Base-by-base conservation (phyloP, 2,113 vertebrate species). In the Hippopotamus amphibius region DNA sequence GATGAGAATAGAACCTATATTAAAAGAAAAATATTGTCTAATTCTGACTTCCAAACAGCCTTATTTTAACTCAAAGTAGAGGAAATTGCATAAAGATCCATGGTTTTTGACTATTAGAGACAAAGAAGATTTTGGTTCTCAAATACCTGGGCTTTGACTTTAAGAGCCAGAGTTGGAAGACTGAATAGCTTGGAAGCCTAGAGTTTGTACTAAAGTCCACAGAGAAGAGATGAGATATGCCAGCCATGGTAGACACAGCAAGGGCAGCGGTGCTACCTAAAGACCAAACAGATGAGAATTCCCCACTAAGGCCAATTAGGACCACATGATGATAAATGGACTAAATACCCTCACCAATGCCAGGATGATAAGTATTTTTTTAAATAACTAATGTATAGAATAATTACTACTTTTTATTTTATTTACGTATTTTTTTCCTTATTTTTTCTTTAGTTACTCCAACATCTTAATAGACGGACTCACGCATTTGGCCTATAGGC, bases 21-120 rank as follows among this genome's bases (percentile, higher is more conserved):
- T 12, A 61, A 92, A 94, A 84, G 37, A 43, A 88, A 88, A 80
- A n/a, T 37, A 63, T 24, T 88, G 12, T 22, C 26, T 46, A 81
- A 74, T 65, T 89, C 10, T 79, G 37, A 61, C n/a, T 92, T 92
- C 26, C 55, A 88, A 80, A 80, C 13, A 65, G 13, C 50, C 9
- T 88, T 65, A 66, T 46, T 61, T 96, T 66, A 92, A 82, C 50
- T 79, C n/a, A 65, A 57, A 66, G 30, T 63, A 80, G 41, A 94
- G 33, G 72, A 87, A 84, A 74, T 16, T 61, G 16, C 14, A 43
- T 66, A 30, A 85, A 48, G 79, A 89, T 48, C 6, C 12, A 26
- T 43, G 28, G 13, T 0, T 92, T 80, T 72, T 92, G 28, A 65
- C 57, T 59, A 28, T 21, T 72, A 53, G 26, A 91, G 12, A 66